Evolutionary conservation across 1,140 invertebrate genomes (phyloP), one percentile per base, ranked within the genome.

Genomic region (Oncopodura yosiiana): DNA sequence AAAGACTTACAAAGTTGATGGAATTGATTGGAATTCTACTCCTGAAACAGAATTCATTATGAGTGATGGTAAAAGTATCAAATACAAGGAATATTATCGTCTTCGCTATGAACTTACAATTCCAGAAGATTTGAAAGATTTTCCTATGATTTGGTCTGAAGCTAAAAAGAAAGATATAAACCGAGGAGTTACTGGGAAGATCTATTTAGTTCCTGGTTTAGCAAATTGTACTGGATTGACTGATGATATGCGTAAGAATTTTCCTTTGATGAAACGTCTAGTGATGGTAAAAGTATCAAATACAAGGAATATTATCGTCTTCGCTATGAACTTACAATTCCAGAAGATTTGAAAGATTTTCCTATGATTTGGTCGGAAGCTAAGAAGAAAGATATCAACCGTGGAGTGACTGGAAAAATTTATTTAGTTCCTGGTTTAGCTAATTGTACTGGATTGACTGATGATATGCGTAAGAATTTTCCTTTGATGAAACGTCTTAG

Each of bases 11-110:
- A 69, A 76, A 27, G 71, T 96, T 29, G 84, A 92, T 69, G 87
- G 92, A 63, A 81, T 96, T 32, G 77, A 82, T 44, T 94, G 84
- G 69, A 70, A 77, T 6, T 71, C 77, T 53, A 82, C 68, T 30
- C 89, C 90, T 1, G 65, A 51, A 12, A 74, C 75, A 1, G 82
- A 76, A 1, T 94, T 96, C 69, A 67, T 75, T 36, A 74, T 63
- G 49, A 58, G 32, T n/a, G 59, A 50, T 39, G 76, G 78, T 0
- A 66, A 74, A 0, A 77, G 82, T 2, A 42, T 32, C 3, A 72
- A 77, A 0, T 94, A 83, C 63, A 55, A 78, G 2, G 79, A 93
- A 2, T 96, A 95, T 69, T 94, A 93, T 61, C 76, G 78, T 65
- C 74, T 75, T 3, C 30, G 36, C 1, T 62, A 52, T 6, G 21